These are phyloP conservation scores for Campylomormyrus numenius DNA, from an alignment of 2,113 vertebrate genomes.

Conservation along the genomic window DNA sequence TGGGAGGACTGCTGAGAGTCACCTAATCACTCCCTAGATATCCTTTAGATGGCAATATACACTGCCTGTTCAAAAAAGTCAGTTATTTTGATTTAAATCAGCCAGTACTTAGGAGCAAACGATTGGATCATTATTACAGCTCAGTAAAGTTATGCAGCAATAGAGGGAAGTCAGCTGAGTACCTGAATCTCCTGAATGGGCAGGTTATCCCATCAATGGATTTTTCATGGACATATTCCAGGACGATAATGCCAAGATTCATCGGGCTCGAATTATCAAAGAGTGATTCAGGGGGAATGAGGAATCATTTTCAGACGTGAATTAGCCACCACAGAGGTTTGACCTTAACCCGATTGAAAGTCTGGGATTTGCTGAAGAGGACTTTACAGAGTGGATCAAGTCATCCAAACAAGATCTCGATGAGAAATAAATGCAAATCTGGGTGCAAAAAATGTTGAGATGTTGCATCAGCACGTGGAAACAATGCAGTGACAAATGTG, in stretches of 20 bases:
- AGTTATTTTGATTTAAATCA: background rate
- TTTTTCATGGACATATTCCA: background rate
- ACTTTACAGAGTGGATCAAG: background rate
- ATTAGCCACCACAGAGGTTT: background rate
- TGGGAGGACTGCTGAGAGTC: background rate
- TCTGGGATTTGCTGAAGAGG: background rate
- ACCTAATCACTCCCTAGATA: background rate
- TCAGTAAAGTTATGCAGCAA: background rate
- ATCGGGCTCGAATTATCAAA: background rate
- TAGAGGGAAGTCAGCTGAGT: background rate
- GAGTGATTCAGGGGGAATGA: background rate
- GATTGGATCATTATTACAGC: background rate
- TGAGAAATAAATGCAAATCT: background rate
- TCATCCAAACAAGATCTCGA: background rate
- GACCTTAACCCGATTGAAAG: background rate
- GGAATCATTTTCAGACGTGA: background rate
- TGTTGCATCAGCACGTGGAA: background rate
- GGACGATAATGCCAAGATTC: background rate
- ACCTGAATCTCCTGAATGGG: background rate
- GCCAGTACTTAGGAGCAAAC: background rate
- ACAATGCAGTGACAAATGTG: background rate
- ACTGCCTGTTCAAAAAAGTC: background rate
- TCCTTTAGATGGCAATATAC: background rate
- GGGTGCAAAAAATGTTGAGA: background rate
- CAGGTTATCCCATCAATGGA: background rate